Conservation (phyloP, 2,888 invertebrate species). For the Spicauda simplicius region DNA sequence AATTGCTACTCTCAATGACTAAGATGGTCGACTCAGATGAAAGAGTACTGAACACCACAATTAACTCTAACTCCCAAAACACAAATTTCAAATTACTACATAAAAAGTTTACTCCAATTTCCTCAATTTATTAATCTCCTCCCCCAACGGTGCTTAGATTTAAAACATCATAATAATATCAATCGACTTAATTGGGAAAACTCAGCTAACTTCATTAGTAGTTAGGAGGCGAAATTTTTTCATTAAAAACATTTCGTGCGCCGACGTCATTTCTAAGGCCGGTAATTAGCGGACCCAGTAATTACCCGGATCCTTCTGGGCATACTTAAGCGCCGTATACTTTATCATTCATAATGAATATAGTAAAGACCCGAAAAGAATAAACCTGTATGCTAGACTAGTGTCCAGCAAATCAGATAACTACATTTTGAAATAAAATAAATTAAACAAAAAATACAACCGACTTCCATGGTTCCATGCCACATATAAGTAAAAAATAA, state of each 20-base stretch:
- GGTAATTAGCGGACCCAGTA: conserved; percentile 31
- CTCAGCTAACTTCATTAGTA: conserved; percentile 33
- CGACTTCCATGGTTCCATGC: no score
- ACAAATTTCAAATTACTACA: no score
- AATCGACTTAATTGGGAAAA: conserved; percentile 33
- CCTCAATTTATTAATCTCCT: conserved; percentile 1
- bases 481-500: no score
- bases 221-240: conserved; percentile 35
- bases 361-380: conserved; percentile 22
- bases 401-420: no score
- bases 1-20: no score
- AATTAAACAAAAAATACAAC: no score
- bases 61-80: no score
- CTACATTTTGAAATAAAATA: no score
- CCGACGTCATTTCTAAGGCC: conserved; percentile 32
- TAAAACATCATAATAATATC: conserved; percentile 36
- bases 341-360: conserved; percentile 36
- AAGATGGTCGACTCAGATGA: no score
- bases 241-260: conserved; percentile 34
- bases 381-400: conserved; percentile 3
- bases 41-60: no score
- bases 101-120: conserved; percentile 2
- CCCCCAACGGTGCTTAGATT: conserved; percentile 24
- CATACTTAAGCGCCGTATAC: conserved; percentile 28
- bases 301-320: conserved; percentile 31